These are phyloP conservation scores for Callipepla californica DNA, from an alignment of 2,113 vertebrate genomes.

Conservation along the genomic window DNA sequence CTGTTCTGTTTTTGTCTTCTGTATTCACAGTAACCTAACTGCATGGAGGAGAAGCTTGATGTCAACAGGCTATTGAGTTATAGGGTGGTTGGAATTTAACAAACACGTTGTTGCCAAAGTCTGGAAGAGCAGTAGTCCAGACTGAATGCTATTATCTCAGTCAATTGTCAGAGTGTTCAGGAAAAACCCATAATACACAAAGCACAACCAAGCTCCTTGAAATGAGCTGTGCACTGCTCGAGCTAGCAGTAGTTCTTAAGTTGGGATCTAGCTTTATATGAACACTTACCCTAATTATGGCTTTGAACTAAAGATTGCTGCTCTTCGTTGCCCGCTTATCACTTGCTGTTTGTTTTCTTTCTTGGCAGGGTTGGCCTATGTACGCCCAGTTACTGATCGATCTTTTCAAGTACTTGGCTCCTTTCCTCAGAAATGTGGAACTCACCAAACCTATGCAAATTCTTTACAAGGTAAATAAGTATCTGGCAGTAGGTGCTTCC, in stretches of 20 bases:
- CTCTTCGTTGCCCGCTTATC: not conserved
- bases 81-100: not conserved
- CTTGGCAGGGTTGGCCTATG: slow-evolving; percentile 96
- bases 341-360: slow-evolving; percentile 28
- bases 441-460: slow-evolving; percentile 99
- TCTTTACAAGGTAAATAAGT: slow-evolving; percentile 93
- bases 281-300: not conserved
- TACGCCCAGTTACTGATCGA: slow-evolving; percentile 98
- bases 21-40: slow-evolving; percentile 43
- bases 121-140: not conserved
- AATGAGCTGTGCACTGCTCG: not conserved
- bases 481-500: not conserved
- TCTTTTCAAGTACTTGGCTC: slow-evolving; percentile 98
- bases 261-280: not conserved
- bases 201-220: not conserved
- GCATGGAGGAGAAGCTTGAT: slow-evolving; percentile 21
- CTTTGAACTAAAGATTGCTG: slow-evolving; percentile 5
- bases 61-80: not conserved
- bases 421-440: slow-evolving; percentile 98
- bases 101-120: not conserved
- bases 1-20: slow-evolving; percentile 39
- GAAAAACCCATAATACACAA: fast-evolving
- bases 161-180: not conserved
- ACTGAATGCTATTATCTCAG: not conserved
- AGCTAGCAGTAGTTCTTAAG: not conserved